Base-by-base conservation (phyloP, 2,888 invertebrate species). In the Trichogramma dendrolimi region DNA sequence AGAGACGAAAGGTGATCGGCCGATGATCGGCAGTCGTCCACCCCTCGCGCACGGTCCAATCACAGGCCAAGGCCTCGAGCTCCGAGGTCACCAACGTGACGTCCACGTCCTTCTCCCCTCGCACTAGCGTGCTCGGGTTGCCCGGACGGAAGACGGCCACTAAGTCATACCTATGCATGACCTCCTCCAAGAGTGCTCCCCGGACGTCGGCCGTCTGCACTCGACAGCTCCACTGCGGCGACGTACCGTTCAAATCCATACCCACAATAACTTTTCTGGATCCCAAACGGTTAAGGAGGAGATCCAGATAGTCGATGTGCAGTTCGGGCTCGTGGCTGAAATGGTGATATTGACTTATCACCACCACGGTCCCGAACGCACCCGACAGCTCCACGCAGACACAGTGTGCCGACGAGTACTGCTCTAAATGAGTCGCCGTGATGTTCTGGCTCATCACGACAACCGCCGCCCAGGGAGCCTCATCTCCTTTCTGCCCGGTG, bases 1-100 rank as follows among this genome's bases (percentile, higher is more conserved):
- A 14, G 14, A 14, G 14, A 2, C 2, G 14, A 14, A 14, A 14
- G 14, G 14, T 14, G 14, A 14, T 14, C 14, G 1, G 14, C 14
- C 62, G 60, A 46, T 65, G 62, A 43, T 65, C 65, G 11, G 62
- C 63, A 2, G 61, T 57, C 0, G 58, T 43, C 58, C 55, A 60
- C 10, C 39, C 42, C 1, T 50, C 6, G 4, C 6, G 5, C 1
- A 56, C 42, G 27, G 50, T n/a, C 62, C 63, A 63, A 8, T 10
- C 43, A 4, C 6, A 8, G 7, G 55, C 41, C 6, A 54, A 43
- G 6, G n/a, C 8, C 0, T 58, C 38, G 5, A 59, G 39, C 48
- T 59, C 51, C 0, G 47, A 59, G n/a, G 58, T 62, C 0, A 41
- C 48, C 6, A 62, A 6, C 1, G 61, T 63, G 4, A 65, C 44